Evolutionary conservation across 2,797 vertebrate species (phyloP).

Genomic region (Sarcophilus harrisii): DNA sequence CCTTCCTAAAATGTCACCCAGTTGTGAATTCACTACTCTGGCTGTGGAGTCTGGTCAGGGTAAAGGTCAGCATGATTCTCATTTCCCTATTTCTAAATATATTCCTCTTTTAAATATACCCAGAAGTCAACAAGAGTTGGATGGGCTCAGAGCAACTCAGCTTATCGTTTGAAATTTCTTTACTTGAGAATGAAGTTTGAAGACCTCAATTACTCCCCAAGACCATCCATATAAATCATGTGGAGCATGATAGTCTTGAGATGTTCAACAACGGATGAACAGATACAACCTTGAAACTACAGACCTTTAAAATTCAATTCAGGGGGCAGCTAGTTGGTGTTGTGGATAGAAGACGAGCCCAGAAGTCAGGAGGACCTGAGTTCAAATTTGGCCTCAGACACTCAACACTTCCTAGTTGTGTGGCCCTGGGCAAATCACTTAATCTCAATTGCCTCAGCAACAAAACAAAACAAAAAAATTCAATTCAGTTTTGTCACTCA

Average conservation of each 20-base stretch:
- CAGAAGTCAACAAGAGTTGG: background rate
- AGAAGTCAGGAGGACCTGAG: too few species aligned
- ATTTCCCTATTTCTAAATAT: background rate
- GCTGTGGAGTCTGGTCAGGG: background rate
- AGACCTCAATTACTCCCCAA: background rate
- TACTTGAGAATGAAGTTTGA: background rate
- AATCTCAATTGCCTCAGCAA: too few species aligned
- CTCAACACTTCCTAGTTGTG: too few species aligned
- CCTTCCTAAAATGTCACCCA: background rate
- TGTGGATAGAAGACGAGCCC: too few species aligned
- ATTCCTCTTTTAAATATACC: background rate
- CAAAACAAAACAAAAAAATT: background rate
- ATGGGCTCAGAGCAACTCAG: background rate
- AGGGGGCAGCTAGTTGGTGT: too few species aligned
- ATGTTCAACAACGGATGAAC: background rate
- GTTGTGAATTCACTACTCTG: background rate
- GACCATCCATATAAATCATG: background rate
- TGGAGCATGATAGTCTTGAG: background rate
- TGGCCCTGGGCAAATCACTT: too few species aligned
- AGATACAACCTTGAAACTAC: background rate
- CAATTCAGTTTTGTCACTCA: background rate
- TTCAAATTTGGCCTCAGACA: too few species aligned
- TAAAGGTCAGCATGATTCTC: background rate
- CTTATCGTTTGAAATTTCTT: background rate
- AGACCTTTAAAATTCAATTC: background rate